Evolutionary conservation across 2,113 vertebrate genomes (phyloP), one percentile per base, ranked within the genome.

Genomic region (Hippocampus comes): DNA sequence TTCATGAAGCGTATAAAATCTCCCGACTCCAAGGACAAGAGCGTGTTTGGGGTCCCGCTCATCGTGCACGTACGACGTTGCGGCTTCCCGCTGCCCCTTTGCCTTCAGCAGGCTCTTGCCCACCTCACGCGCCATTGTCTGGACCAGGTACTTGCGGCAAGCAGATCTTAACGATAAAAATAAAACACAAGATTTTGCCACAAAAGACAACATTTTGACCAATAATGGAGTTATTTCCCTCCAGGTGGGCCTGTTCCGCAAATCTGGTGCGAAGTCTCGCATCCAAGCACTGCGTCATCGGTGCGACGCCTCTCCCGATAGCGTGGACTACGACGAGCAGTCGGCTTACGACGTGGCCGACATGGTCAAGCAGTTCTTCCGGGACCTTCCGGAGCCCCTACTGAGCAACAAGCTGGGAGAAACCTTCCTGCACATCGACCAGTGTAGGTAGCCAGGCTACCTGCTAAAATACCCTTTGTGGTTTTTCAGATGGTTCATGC

Each of bases 311-410:
- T 95, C 91, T 43, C 95, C 97, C 0, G 95, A 96, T 73, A 92
- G 89, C 0, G 94, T 98, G 79, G 91, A 68, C 90, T 98, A 96
- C 17, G 95, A 97, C 67, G 96, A 97, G 70, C 97, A 99, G 63
- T 98, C 95, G 0, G 97, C 97, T 0, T 99, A 98, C 0, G 97
- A 99, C 1, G 96, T 99, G 82, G 97, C 97, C 0, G 97, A 99
- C 85, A 97, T 99, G 97, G 93, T 98, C 60, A 99, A 99, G 64
- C 97, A 98, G 80, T 99, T 98, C 88, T 98, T 98, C 92, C 92
- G 97, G 70, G 97, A 99, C 84, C 86, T 99, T 48, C 97, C 97
- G 0, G 97, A 99, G 63, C 97, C 97, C 5, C 94, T 99, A 27
- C 95, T 99, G 69, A 98, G 95, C 18, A 97, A 92, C 91, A 98